phyloP scores from a whole-genome alignment of 2,888 invertebrate species.

The Drosophila quasianomalipes region DNA sequence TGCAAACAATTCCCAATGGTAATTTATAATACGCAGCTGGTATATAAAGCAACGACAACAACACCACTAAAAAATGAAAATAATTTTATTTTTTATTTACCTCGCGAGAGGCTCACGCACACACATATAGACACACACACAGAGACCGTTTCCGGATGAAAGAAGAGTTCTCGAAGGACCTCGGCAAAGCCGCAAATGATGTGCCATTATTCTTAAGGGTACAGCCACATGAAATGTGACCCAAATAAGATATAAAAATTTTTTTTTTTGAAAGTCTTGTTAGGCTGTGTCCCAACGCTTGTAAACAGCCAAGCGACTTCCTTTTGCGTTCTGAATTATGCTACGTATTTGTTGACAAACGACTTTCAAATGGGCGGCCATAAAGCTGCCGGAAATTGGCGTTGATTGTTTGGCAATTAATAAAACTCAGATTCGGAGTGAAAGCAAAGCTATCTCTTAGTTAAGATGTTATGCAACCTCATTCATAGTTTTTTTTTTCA shows the following conservation, averaged over 20 bases:
- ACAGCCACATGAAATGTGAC: conserved; percentile 77
- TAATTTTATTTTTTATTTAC: conserved; percentile 82
- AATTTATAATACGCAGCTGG: conserved; percentile 65
- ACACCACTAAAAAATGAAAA: conserved; percentile 58
- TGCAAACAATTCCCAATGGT: conserved; percentile 71
- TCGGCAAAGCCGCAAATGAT: conserved; percentile 79
- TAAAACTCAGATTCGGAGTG: conserved; percentile 50
- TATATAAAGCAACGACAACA: conserved; percentile 28
- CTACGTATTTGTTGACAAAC: conserved; percentile 79
- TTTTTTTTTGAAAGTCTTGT: conserved; percentile 68
- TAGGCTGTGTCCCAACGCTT: conserved; percentile 60
- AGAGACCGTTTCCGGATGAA: conserved; percentile 25
- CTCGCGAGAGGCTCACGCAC: conserved; percentile 75
- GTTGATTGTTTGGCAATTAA: conserved; percentile 77
- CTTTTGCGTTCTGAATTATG: conserved; percentile 60
- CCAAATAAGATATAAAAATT: conserved; percentile 79
- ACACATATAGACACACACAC: background rate
- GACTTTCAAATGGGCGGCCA: conserved; percentile 71
- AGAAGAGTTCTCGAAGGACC: conserved; percentile 34
- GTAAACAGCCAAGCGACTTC: conserved; percentile 44
- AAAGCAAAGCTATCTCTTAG: background rate
- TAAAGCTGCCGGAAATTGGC: conserved; percentile 74
- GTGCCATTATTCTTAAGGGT: conserved; percentile 81
- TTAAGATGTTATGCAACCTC: background rate
- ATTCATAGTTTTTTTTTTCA: conserved; percentile 1